Conservation (phyloP, 2,888 invertebrate species). For the Luperina nickerlii region DNA sequence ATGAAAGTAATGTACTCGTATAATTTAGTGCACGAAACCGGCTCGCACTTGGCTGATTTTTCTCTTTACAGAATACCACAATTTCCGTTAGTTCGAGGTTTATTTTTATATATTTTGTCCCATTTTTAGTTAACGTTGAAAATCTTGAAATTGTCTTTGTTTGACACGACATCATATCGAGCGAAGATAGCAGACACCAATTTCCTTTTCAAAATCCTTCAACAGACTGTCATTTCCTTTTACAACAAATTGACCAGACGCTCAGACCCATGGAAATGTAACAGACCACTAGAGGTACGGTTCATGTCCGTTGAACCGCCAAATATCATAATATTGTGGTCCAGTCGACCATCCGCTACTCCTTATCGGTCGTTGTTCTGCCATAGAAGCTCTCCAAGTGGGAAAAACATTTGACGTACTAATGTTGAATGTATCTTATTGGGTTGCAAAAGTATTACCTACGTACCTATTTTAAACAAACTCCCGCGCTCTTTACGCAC, state of each 20-base stretch:
- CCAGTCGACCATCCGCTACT: not conserved
- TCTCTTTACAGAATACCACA: not conserved
- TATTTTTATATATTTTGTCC: not conserved
- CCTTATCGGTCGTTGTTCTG: not conserved
- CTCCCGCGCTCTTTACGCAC: not conserved
- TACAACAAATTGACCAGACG: not conserved
- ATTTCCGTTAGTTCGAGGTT: not conserved
- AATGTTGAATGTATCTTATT: not conserved
- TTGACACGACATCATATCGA: not conserved
- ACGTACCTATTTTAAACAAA: conserved; percentile 4
- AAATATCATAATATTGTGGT: not conserved
- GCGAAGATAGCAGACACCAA: not conserved
- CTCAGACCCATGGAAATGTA: too few relatives aligned
- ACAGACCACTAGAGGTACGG: too few relatives aligned
- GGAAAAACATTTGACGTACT: not conserved
- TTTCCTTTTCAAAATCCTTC: conserved; percentile 8
- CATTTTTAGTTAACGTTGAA: not conserved
- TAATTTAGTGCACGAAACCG: not conserved
- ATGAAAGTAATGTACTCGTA: not conserved
- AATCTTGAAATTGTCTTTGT: not conserved
- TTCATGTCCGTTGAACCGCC: not conserved
- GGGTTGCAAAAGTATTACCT: not conserved
- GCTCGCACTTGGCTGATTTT: not conserved
- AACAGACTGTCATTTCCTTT: conserved; percentile 3
- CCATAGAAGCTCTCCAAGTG: conserved; percentile 2